A percentile compares a stretch with the other conserved stretches of the same genome.
These are phyloP conservation scores for Argyra leucocephala DNA, from an alignment of 2,888 invertebrate genomes.

Conservation along the genomic window DNA sequence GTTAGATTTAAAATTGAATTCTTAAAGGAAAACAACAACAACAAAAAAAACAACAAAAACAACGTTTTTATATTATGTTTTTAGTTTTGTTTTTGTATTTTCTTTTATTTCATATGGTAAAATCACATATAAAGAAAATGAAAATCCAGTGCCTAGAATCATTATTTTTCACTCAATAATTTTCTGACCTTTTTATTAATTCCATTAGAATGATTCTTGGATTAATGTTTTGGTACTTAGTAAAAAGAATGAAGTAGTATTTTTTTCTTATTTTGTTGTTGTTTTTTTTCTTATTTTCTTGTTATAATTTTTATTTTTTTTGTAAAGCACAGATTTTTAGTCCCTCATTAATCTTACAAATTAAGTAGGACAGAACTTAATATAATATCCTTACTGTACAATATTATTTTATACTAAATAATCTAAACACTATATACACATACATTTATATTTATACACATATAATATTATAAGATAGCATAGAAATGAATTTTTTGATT, in stretches of 20 bases:
- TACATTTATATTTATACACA: background rate
- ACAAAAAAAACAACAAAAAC: no score
- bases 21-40: no score
- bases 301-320: background rate
- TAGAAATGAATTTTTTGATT: no score
- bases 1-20: no score
- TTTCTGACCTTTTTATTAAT: conserved; percentile 2
- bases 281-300: background rate
- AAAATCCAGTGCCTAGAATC: background rate
- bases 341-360: conserved; percentile 6
- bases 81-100: no score
- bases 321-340: background rate
- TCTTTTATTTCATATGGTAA: no score
- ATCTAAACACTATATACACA: background rate
- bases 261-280: background rate
- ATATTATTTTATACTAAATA: background rate
- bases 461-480: no score
- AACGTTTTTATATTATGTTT: no score
- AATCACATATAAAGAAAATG: background rate
- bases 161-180: conserved; percentile 6
- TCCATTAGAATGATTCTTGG: background rate
- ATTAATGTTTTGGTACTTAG: conserved; percentile 6
- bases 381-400: conserved; percentile 6
- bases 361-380: conserved; percentile 4
- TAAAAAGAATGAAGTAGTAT: no score